Evolutionary conservation across 1,140 invertebrate genomes (phyloP), one percentile per base, ranked within the genome.

Genomic region (Limonius californicus): DNA sequence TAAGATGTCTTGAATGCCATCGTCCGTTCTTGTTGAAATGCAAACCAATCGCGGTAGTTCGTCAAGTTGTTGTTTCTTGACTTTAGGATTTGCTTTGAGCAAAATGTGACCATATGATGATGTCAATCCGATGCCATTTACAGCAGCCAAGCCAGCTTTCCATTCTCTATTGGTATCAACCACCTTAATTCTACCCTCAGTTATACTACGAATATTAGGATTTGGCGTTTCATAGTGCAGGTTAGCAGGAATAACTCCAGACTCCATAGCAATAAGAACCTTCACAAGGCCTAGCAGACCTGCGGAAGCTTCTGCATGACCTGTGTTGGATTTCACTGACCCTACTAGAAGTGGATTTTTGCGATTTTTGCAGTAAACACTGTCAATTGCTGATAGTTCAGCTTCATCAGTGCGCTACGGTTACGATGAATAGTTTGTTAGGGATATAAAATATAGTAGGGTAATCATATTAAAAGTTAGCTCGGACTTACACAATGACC

Each of bases 251-350:
- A 93, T 85, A 0, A 79, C 65, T 15, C 82, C 82, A n/a, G 79
- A 78, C 74, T 91, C 86, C 83, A 90, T 89, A 0, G 86, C 82
- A 58, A 92, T 81, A 4, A 92, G 63, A 1, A 84, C 75, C 79
- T 82, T 69, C 0, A 67, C 74, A 7, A 77, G 50, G 19, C 77
- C 62, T 54, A 76, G 67, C 27, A 89, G 67, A 32, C 82, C 80
- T 70, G 88, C 87, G 1, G 84, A 83, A 20, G 88, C 83, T 74
- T 90, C 88, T 18, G 87, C 80, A 69, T 92, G 89, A 0, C 90
- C 90, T 76, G 90, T 82, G 73, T 91, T 92, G 8, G 87, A 85
- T 72, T 91, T 91, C 1, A 90, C 81, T 1, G 88, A 88, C 1
- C 90, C 89, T 63, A 92, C 83, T 2, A 86, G 71, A 3, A 92